Evolutionary conservation across 2,888 invertebrate genomes (phyloP).

Genomic region (Seira sanloemensis): DNA sequence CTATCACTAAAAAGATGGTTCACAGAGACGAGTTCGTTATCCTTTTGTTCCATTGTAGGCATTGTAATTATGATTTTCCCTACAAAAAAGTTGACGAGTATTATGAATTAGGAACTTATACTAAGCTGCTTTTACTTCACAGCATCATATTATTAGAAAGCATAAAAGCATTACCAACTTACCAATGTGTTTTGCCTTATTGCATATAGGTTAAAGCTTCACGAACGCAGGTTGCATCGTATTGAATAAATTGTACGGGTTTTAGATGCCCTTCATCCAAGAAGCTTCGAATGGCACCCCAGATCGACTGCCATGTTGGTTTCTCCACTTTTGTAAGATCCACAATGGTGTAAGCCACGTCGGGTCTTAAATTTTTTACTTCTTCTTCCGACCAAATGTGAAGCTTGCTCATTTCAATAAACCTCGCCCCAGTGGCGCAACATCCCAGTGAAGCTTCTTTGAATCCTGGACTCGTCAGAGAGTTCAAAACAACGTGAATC

Average conservation of each 20-base stretch:
- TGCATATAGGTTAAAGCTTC: constrained; percentile 61
- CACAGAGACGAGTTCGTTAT: constrained; percentile 28
- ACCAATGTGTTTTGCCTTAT: constrained; percentile 58
- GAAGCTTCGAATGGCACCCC: background rate
- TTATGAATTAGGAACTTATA: too few relatives aligned
- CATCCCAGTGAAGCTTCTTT: constrained; percentile 52
- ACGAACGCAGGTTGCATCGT: constrained; percentile 39
- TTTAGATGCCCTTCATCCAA: background rate
- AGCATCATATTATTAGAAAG: too few relatives aligned
- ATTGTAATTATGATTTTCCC: constrained; percentile 52
- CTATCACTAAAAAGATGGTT: constrained; percentile 36
- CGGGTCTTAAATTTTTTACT: constrained; percentile 42
- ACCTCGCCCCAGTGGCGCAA: constrained; percentile 35
- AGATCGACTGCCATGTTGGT: constrained; percentile 3
- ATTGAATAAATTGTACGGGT: constrained; percentile 45
- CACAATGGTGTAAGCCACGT: constrained; percentile 51
- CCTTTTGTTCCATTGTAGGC: constrained; percentile 35
- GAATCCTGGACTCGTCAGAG: constrained; percentile 56
- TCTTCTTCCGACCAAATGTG: constrained; percentile 54
- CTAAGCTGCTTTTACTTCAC: too few relatives aligned
- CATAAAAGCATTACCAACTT: too few relatives aligned
- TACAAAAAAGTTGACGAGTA: too few relatives aligned
- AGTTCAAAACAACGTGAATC: constrained; percentile 55
- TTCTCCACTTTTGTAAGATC: constrained; percentile 34
- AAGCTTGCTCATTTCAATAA: constrained; percentile 60